A percentile compares a stretch with the other conserved stretches of the same genome.
Conservation (phyloP, 92 coral and sea anemone species). For the Siderastrea siderea region DNA sequence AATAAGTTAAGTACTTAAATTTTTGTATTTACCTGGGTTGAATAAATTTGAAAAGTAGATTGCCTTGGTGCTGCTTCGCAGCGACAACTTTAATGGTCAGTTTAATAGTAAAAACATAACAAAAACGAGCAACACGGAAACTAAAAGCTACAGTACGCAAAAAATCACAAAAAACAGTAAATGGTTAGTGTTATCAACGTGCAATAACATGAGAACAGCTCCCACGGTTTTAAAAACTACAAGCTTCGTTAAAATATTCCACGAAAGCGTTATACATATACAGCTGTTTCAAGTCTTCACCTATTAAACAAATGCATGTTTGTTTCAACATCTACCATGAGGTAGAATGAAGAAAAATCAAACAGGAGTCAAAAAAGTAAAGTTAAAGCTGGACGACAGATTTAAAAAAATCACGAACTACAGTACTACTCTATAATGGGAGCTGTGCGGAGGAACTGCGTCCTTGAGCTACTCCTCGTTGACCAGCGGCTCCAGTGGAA, state of each 20-base stretch:
- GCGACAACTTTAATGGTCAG: background rate
- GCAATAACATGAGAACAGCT: background rate
- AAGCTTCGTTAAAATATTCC: background rate
- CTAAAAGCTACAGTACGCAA: background rate
- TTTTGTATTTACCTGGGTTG: too few relatives aligned
- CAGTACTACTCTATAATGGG: background rate
- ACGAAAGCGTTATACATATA: background rate
- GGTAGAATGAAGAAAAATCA: background rate
- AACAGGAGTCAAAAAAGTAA: background rate
- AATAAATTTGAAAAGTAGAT: background rate
- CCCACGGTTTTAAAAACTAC: background rate
- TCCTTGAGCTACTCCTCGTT: slow-evolving; percentile 34
- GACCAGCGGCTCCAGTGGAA: slow-evolving; percentile 50
- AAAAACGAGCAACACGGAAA: background rate
- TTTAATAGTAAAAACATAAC: background rate
- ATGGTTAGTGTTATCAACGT: background rate
- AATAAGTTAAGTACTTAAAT: too few relatives aligned
- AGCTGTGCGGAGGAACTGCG: background rate
- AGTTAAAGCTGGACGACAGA: slow-evolving; percentile 4
- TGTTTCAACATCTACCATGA: background rate
- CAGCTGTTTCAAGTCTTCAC: background rate
- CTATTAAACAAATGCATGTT: too few relatives aligned
- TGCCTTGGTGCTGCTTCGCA: background rate
- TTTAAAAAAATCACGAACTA: background rate
- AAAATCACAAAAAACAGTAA: background rate